Evolutionary conservation across 2,797 vertebrate genomes (phyloP), one percentile per base, ranked within the genome.

Genomic region (Holocentrus rufus): DNA sequence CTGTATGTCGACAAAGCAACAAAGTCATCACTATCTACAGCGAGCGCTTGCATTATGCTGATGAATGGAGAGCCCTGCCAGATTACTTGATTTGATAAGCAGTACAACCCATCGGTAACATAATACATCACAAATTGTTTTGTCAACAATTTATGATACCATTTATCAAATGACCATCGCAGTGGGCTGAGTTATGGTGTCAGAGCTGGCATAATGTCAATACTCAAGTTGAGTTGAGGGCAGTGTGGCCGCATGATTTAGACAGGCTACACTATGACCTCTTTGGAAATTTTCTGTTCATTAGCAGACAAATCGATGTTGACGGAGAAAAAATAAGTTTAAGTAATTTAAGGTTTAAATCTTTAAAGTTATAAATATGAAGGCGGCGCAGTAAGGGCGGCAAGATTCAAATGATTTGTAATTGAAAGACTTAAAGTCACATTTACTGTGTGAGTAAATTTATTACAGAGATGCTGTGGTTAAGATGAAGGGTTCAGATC

Each of bases 121-220:
- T 94, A 93, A 94, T 93, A 94, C 92, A 95, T 94, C 93, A 94
- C 93, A 94, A 94, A 94, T 95, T 94, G 94, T 94, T 95, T 94
- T 94, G 93, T 95, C 93, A 95, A 94, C 93, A 95, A 94, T 94
- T 94, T 94, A 95, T 94, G 93, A 91, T 91, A 89, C 89, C 92
- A 94, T 94, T 94, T 92, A 94, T 95, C 94, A 94, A 92, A 92
- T 92, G 93, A 94, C 91, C 93, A 95, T 94, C 92, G 84, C 90
- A 85, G 91, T 90, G 85, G 88, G 88, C 90, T 94, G 93, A 95
- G 89, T 94, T 94, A 94, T 94, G 92, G 93, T 93, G 94, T 94
- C 93, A 94, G 85, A 91, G 92, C 91, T 94, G 94, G 93, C 94
- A 93, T 93, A 92, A 94, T 92, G 93, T 94, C 94, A 93, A 95